Percentiles rank a stretch among this genome's conserved stretches.
Conservation (phyloP, 53 echinoderm and acorn worm species). For the Echinarachnius parma region DNA sequence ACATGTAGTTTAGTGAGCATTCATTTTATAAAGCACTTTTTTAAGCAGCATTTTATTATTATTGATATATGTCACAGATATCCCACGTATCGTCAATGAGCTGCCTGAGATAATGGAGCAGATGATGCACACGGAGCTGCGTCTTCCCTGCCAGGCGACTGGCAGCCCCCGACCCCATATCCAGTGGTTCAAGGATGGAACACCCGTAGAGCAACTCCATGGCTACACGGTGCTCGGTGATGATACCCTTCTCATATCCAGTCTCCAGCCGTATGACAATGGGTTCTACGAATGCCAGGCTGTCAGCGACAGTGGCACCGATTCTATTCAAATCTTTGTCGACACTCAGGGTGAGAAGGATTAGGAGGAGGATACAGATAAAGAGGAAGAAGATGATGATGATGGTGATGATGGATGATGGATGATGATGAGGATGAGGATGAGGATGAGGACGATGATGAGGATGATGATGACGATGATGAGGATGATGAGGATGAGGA, state of each 20-base stretch:
- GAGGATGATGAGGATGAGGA: neutral
- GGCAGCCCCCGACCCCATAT: slow-evolving; percentile 75
- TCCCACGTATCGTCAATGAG: slow-evolving; percentile 65
- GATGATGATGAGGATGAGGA: neutral
- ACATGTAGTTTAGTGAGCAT: no score
- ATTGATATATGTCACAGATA: slow-evolving; percentile 38
- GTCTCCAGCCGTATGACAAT: slow-evolving; percentile 77
- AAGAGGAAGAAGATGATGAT: neutral
- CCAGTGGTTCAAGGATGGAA: slow-evolving; percentile 81
- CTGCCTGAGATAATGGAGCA: slow-evolving; percentile 52
- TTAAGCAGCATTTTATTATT: neutral
- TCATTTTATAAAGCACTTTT: neutral
- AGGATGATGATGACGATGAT: neutral
- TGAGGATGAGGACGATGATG: neutral
- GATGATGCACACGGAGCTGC: slow-evolving; percentile 60
- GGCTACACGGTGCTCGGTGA: slow-evolving; percentile 84
- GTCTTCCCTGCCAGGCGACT: slow-evolving; percentile 65
- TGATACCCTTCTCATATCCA: slow-evolving; percentile 74
- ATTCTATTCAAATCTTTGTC: slow-evolving; percentile 46
- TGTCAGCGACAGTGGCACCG: slow-evolving; percentile 71
- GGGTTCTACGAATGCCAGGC: slow-evolving; percentile 80
- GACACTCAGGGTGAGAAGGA: slow-evolving; percentile 70
- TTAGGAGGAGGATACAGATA: neutral
- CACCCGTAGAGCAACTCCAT: slow-evolving; percentile 53
- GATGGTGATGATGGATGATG: slow-evolving; percentile 3